Evolutionary conservation across 2,888 invertebrate species (phyloP), one percentile per base, ranked within the genome.

Genomic region (Agrochola macilenta): DNA sequence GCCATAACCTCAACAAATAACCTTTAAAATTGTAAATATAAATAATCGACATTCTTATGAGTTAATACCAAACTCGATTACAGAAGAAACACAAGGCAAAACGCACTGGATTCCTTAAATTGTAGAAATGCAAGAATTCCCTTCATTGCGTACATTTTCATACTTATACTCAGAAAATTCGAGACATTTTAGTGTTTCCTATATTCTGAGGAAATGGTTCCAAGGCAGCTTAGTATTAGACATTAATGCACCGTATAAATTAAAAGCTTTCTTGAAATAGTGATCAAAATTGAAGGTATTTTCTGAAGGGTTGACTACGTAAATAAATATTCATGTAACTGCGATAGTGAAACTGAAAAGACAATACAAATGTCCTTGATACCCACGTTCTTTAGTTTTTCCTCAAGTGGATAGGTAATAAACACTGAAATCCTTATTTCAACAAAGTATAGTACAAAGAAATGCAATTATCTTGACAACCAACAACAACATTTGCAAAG

Each of bases 81-180:
- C 57, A 81, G 70, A 87, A 85, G 74, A 77, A 78, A 84, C 71
- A 84, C 87, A 83, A 87, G 85, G 88, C 66, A 76, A 84, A 79
- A 72, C 23, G 71, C 46, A 66, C 78, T 73, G 78, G 58, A 87
- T 88, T 82, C 78, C 60, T 83, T 64, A 69, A 84, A 82, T 88
- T 70, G 63, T 61, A 74, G 69, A 65, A 81, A 76, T 76, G 49
- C 39, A 78, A 81, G 65, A 73, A 78, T 81, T 77, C 65, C 43
- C 65, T 77, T 63, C 72, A 80, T 78, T 68, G 76, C 63, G 14
- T 66, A 61, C 35, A 63, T 85, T 72, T 73, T 77, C 30, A 54
- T 78, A 74, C 26, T 64, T 14, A 77, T 52, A 17, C 46, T 63
- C 63, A 46, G 20, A 61, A 78, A 79, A 83, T 70, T 69, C 12